phyloP scores from a whole-genome alignment of 2,113 vertebrate species.

The Procavia capensis region DNA sequence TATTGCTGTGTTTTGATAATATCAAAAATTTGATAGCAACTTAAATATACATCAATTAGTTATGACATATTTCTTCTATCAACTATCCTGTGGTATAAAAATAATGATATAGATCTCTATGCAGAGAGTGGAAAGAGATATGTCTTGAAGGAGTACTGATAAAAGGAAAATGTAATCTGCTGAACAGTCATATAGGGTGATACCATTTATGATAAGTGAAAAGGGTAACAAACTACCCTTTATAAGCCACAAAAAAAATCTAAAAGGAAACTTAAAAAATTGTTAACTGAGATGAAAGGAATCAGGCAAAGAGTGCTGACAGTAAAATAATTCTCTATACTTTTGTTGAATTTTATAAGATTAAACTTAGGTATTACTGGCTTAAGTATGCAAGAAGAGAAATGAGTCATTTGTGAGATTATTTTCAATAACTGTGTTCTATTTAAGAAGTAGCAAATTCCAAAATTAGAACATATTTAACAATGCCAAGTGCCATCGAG shows the following conservation, averaged over 20 bases:
- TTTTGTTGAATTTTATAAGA: neutral
- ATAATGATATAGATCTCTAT: neutral
- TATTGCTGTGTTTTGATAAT: neutral
- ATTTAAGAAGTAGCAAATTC: neutral
- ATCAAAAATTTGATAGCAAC: neutral
- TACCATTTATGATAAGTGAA: neutral
- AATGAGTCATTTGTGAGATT: neutral
- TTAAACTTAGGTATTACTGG: neutral
- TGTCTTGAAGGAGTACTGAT: neutral
- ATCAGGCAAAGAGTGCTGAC: neutral
- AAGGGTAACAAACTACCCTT: neutral
- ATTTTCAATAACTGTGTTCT: neutral
- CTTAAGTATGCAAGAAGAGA: neutral
- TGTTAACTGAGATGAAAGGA: neutral
- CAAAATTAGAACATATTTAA: neutral
- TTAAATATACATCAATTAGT: neutral
- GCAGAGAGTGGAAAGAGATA: neutral
- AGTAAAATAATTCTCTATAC: neutral
- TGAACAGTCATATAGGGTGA: neutral
- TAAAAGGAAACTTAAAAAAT: neutral
- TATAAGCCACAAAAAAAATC: neutral
- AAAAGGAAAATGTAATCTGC: neutral
- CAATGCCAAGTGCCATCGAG: no score
- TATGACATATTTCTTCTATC: neutral
- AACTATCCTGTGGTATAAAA: slow-evolving; percentile 8